Evolutionary conservation across 2,797 vertebrate genomes (phyloP), one percentile per base, ranked within the genome.

Genomic region (Scarus forsteni): DNA sequence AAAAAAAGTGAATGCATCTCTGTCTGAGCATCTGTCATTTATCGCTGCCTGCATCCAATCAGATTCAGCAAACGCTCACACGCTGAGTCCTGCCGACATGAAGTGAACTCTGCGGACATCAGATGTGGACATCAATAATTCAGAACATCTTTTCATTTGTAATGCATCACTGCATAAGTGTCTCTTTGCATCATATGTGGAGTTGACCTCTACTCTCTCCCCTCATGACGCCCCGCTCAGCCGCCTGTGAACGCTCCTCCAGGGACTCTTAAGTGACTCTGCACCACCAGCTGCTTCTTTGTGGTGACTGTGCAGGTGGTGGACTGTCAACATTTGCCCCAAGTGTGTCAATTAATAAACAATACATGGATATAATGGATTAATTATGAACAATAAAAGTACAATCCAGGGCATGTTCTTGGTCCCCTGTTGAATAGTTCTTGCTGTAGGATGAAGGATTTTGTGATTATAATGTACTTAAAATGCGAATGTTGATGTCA

Each of bases 1-100:
- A 92, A 93, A 94, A 90, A 57, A 89, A 92, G 78, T 91, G 83
- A 94, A 92, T 93, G 92, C 91, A 92, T 88, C 80, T 54, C 43
- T 74, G 39, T 74, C 52, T 44, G 18, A 36, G 36, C 61, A 54
- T 75, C 66, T 87, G 82, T 86, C 64, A n/a, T 82, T 86, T 61
- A 43, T 85, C 38, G 51, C 7, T 0, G 3, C n/a, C 0, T 27
- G 27, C 27, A 27, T 14, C 64, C 55, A 78, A 75, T 85, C 56
- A 14, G 39, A 64, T 16, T 11, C 52, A 39, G 55, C 16, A 8
- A 52, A 42, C 0, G 0, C 46, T 34, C 44, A 0, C 2, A 35
- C 15, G 2, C 35, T 66, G 14, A 19, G 36, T 27, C 36, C 38
- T 12, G 52, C 72, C 57, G 38, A 60, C 1, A 16, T 44, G n/a